Percentiles rank a stretch among this genome's conserved stretches.
Evolutionary conservation across 2,797 vertebrate species (phyloP).

Genomic region (Sebastes variabilis): DNA sequence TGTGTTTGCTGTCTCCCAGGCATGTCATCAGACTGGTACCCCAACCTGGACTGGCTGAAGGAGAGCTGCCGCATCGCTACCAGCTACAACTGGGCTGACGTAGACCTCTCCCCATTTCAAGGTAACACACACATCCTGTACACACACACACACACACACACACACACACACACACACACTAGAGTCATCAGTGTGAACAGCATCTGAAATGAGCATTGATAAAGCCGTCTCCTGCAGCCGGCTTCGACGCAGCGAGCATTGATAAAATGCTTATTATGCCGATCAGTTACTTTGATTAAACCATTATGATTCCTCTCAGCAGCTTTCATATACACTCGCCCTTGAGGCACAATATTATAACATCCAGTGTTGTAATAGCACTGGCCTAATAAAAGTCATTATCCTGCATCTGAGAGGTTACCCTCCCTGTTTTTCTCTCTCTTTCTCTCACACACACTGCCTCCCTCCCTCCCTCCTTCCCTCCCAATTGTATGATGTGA

Average conservation of each 20-base stretch:
- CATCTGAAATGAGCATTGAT: constrained; percentile 38
- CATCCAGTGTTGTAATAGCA: constrained; percentile 53
- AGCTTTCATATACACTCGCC: constrained; percentile 49
- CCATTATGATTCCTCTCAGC: constrained; percentile 47
- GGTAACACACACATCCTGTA: constrained; percentile 50
- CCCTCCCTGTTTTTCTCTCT: constrained; percentile 12
- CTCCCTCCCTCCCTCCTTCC: background rate
- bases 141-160: constrained; percentile 4
- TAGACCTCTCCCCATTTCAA: constrained; percentile 87
- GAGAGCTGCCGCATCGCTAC: constrained; percentile 91
- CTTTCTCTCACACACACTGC: background rate
- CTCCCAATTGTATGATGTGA: constrained; percentile 73
- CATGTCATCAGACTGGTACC: constrained; percentile 86
- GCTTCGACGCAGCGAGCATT: constrained; percentile 14
- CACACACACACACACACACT: constrained; percentile 2
- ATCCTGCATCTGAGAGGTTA: constrained; percentile 64
- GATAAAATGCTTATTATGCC: constrained; percentile 43
- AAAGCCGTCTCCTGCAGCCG: constrained; percentile 21
- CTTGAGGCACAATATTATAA: constrained; percentile 63
- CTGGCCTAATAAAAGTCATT: constrained; percentile 70
- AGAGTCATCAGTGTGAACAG: constrained; percentile 28
- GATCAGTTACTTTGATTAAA: constrained; percentile 67
- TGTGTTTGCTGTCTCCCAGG: constrained; percentile 47
- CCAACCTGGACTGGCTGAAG: constrained; percentile 90
- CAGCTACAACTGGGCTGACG: constrained; percentile 91